These are phyloP conservation scores for Oryzias curvinotus DNA, from an alignment of 2,113 vertebrate genomes.

Conservation along the genomic window DNA sequence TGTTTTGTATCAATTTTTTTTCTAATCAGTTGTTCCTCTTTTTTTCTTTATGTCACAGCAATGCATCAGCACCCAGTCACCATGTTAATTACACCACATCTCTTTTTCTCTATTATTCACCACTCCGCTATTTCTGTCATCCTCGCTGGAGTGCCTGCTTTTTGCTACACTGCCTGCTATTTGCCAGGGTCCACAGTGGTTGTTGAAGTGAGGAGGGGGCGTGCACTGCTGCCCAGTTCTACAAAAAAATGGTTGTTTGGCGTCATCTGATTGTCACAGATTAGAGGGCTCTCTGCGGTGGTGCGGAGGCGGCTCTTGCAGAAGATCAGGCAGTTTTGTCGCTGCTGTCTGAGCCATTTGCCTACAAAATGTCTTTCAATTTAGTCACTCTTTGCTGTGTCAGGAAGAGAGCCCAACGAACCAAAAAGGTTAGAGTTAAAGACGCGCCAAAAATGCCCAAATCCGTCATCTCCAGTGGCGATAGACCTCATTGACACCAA, in stretches of 20 bases:
- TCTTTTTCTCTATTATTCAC: slow-evolving; percentile 65
- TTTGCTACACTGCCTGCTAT: slow-evolving; percentile 37
- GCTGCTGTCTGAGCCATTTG: slow-evolving; percentile 37
- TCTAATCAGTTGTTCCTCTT: not conserved
- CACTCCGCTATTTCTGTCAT: slow-evolving; percentile 73
- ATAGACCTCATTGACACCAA: not conserved
- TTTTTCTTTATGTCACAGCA: slow-evolving; percentile 28
- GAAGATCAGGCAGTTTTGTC: slow-evolving; percentile 40
- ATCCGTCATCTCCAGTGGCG: slow-evolving; percentile 1
- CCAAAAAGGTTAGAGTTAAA: not conserved
- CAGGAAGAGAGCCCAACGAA: slow-evolving; percentile 3
- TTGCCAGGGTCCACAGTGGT: slow-evolving; percentile 50
- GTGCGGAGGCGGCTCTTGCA: slow-evolving; percentile 62
- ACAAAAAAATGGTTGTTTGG: slow-evolving; percentile 67
- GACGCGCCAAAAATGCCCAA: slow-evolving; percentile 6
- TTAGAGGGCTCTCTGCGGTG: slow-evolving; percentile 60
- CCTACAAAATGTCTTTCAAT: slow-evolving; percentile 2
- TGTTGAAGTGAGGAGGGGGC: slow-evolving; percentile 53
- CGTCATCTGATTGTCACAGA: slow-evolving; percentile 73
- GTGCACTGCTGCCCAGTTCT: slow-evolving; percentile 49
- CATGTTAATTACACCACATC: slow-evolving; percentile 68
- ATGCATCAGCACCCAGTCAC: slow-evolving; percentile 53
- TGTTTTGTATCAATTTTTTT: slow-evolving; percentile 6
- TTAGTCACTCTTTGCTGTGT: slow-evolving; percentile 19
- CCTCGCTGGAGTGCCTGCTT: slow-evolving; percentile 43